Conservation (phyloP, 35 echinoderm and acorn worm genomes). For the Lytechinus variegatus region DNA sequence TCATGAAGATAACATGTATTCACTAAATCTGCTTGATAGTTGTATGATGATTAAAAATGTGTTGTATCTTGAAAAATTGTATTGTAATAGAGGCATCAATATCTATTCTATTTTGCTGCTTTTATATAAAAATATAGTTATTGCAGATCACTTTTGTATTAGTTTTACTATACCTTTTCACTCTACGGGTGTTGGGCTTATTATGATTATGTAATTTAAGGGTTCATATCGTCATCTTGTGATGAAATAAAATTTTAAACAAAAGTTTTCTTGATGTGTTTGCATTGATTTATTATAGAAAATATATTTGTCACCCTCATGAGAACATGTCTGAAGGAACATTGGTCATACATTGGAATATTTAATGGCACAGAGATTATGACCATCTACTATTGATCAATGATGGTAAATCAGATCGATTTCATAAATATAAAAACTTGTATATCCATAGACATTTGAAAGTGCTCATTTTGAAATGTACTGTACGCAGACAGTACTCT, state of each 20-base stretch:
- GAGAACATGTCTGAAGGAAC: too few species aligned
- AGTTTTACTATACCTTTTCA: slow-evolving; percentile 19
- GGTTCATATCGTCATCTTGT: slow-evolving; percentile 43
- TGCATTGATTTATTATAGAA: not conserved
- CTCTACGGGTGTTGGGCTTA: slow-evolving; percentile 48
- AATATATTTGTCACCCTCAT: too few species aligned
- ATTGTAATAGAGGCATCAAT: slow-evolving; percentile 15
- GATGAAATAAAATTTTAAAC: slow-evolving; percentile 44
- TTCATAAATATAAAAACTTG: too few species aligned
- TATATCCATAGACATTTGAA: too few species aligned
- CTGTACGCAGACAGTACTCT: too few species aligned
- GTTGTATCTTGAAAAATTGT: not conserved
- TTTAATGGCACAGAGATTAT: too few species aligned
- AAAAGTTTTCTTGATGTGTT: not conserved
- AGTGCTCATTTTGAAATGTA: too few species aligned
- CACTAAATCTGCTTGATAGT: not conserved
- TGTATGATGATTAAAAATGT: not conserved
- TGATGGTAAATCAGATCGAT: too few species aligned
- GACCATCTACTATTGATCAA: too few species aligned
- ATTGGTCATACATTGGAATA: too few species aligned
- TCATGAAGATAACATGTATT: not conserved
- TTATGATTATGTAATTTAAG: slow-evolving; percentile 55
- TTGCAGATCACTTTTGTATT: slow-evolving; percentile 38
- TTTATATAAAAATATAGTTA: slow-evolving; percentile 18
- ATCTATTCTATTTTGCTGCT: slow-evolving; percentile 33